Conservation (phyloP, 2,888 invertebrate species). For the Gari tellinella region DNA sequence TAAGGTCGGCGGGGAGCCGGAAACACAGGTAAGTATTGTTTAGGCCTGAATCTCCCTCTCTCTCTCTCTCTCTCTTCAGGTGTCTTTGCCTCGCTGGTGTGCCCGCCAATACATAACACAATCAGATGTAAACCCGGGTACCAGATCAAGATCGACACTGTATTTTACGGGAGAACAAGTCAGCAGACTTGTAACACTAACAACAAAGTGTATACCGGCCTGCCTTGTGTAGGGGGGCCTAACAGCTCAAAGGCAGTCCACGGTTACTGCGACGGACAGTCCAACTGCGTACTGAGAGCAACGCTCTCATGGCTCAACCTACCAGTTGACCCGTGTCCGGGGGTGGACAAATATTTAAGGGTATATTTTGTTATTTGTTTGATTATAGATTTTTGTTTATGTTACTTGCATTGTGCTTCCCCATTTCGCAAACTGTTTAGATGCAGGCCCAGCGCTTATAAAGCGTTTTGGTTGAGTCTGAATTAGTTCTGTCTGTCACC, state of each 20-base stretch:
- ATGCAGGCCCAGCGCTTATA: too few relatives aligned
- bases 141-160: slow-evolving; percentile 44
- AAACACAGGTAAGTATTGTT: too few relatives aligned
- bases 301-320: slow-evolving; percentile 33
- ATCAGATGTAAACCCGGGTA: slow-evolving; percentile 47
- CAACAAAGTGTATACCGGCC: slow-evolving; percentile 20
- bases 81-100: slow-evolving; percentile 22
- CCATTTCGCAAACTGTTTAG: too few relatives aligned
- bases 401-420: too few relatives aligned
- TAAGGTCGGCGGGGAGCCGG: too few relatives aligned
- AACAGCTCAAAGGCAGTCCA: slow-evolving; percentile 41
- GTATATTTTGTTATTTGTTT: too few relatives aligned
- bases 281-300: slow-evolving; percentile 42
- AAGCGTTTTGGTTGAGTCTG: too few relatives aligned
- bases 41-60: too few relatives aligned
- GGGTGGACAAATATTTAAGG: slow-evolving; percentile 59
- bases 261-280: slow-evolving; percentile 45
- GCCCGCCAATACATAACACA: slow-evolving; percentile 25
- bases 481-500: too few relatives aligned
- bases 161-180: slow-evolving; percentile 49
- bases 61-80: slow-evolving; percentile 32
- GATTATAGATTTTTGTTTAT: too few relatives aligned
- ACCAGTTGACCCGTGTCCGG: slow-evolving; percentile 61
- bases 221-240: slow-evolving; percentile 37
- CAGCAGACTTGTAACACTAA: slow-evolving; percentile 35